Conservation (phyloP, 2,888 invertebrate species). For the Athrips mouffetella region DNA sequence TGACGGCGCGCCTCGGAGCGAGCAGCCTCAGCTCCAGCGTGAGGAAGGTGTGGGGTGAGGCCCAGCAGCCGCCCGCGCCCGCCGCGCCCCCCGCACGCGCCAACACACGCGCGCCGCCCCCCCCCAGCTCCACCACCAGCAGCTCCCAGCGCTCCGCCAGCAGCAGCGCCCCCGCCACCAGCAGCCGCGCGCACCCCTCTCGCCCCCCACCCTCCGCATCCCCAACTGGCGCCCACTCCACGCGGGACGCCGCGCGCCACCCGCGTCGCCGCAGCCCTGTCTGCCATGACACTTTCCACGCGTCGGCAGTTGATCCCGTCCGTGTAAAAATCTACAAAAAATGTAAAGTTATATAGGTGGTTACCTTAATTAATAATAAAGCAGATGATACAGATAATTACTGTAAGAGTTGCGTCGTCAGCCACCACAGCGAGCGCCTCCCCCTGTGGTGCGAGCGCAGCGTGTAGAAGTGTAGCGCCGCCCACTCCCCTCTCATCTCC, state of each 20-base stretch:
- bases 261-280: constrained; percentile 31
- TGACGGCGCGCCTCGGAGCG: constrained; percentile 41
- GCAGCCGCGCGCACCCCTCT: constrained; percentile 34
- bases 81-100: constrained; percentile 44
- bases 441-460: constrained; percentile 25
- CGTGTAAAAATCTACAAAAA: constrained; percentile 5
- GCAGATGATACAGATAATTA: constrained; percentile 12
- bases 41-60: constrained; percentile 38
- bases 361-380: too few relatives aligned
- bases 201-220: constrained; percentile 24
- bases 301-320: constrained; percentile 9
- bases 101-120: constrained; percentile 37
- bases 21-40: constrained; percentile 45
- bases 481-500: background rate
- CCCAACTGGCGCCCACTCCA: constrained; percentile 30
- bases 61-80: constrained; percentile 35
- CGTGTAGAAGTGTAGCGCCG: constrained; percentile 32
- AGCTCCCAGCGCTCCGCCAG: constrained; percentile 51
- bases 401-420: constrained; percentile 35
- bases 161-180: constrained; percentile 47
- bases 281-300: constrained; percentile 25
- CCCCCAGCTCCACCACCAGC: constrained; percentile 37
- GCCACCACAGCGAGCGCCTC: constrained; percentile 35
- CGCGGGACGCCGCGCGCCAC: constrained; percentile 38
- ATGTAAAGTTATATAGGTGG: background rate